Conservation (phyloP, 1,140 invertebrate genomes). For the Drosophila busckii region DNA sequence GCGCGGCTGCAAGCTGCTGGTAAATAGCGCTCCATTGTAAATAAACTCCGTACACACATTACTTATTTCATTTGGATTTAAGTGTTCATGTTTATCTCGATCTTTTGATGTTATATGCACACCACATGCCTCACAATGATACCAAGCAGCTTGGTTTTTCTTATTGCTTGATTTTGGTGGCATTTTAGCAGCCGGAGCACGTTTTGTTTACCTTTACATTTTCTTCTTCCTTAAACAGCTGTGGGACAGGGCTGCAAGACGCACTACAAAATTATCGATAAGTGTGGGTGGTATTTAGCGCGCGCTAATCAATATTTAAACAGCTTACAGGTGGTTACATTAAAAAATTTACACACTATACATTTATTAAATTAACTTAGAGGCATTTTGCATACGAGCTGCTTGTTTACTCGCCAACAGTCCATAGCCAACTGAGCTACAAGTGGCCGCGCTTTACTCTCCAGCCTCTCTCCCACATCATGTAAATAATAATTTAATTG, state of each 20-base stretch:
- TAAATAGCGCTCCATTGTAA: conserved; percentile 34
- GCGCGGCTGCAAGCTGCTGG: conserved; percentile 42
- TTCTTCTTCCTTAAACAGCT: conserved; percentile 11
- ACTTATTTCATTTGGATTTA: conserved; percentile 24
- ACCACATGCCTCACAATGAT: conserved; percentile 55
- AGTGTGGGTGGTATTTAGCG: no score
- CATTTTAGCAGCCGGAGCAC: conserved; percentile 40
- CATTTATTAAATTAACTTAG: no score
- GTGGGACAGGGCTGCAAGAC: neutral
- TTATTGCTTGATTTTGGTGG: conserved; percentile 75
- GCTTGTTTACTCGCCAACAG: no score
- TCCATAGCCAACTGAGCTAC: no score
- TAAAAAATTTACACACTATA: no score
- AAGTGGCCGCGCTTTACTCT: no score
- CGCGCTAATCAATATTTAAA: no score
- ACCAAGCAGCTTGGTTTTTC: conserved; percentile 58
- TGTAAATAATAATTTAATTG: no score
- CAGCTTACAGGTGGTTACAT: no score
- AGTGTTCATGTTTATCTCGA: conserved; percentile 48
- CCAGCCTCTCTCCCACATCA: no score
- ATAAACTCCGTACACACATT: conserved; percentile 42
- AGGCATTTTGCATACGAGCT: no score
- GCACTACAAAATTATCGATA: neutral
- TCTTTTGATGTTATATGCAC: conserved; percentile 59
- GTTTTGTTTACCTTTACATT: conserved; percentile 30